Base-by-base conservation (phyloP, 1,140 invertebrate genomes). In the Episyrphus balteatus region DNA sequence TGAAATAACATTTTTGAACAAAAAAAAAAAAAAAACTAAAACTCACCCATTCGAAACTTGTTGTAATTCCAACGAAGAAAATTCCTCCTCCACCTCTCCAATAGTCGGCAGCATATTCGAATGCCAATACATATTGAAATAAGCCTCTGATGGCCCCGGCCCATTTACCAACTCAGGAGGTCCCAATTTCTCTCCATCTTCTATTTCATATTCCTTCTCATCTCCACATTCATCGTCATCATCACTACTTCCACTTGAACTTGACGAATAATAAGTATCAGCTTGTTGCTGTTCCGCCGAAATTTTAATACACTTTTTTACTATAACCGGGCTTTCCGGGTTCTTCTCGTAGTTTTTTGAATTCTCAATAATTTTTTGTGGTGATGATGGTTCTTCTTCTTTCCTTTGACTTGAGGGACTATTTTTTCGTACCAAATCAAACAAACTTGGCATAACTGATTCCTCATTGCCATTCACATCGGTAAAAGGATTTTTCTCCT, bases 401-500 rank as follows among this genome's bases (percentile, higher is more conserved):
- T 49, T 48, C 1, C 42, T 44, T 13, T 15, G 10, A 1, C 34
- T 1, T 1, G 58, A 51, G 43, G 44, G 39, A 2, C 34, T 42
- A 15, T 70, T 62, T 59, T 81, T 82, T 10, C 80, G 80, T 10
- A 83, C 77, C 59, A 82, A 76, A 60, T 83, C 79, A 37, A 83
- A 81, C 0, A 83, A 62, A 41, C 81, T 71, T 8, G 81, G 81
- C 36, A 83, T 59, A 55, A 68, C 68, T 13, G 60, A 57, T 41
- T 63, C 56, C 17, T 42, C 44, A 39, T 51, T 51, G 9, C 34
- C 47, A 9, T 48, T 51, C 2, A 47, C 36, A 45, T 53, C 51
- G 8, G 42, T 42, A 19, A 47, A 47, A 6, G 42, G 21, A 17
- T 46, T 37, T 14, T 42, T 9, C 8, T 31, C 40, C n/a, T 10